Evolutionary conservation across 2,113 vertebrate genomes (phyloP).

Genomic region (Merops nubicus): DNA sequence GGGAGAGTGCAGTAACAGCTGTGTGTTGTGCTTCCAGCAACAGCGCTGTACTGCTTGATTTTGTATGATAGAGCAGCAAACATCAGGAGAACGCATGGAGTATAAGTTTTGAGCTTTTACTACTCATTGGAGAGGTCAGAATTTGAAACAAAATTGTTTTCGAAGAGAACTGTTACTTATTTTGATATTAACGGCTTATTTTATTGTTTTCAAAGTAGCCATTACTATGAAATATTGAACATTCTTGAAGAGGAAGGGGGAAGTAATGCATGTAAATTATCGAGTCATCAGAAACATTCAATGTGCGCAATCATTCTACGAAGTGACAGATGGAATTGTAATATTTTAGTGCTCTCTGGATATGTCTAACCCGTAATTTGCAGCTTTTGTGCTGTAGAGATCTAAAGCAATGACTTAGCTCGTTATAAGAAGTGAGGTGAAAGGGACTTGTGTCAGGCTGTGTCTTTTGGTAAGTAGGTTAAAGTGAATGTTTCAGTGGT

Average conservation of each 20-base stretch:
- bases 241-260: neutral
- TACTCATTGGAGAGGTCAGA: neutral
- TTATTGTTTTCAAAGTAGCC: neutral
- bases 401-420: neutral
- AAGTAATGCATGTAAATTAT: neutral
- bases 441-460: neutral
- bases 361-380: neutral
- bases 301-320: neutral
- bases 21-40: neutral
- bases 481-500: slow-evolving; percentile 1
- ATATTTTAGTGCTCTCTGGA: slow-evolving; percentile 3
- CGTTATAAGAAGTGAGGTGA: neutral
- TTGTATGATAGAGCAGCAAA: neutral
- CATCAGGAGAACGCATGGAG: neutral
- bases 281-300: neutral
- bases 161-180: neutral
- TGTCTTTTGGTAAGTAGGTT: slow-evolving; percentile 42
- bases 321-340: neutral
- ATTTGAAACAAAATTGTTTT: neutral
- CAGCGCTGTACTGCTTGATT: neutral
- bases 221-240: neutral
- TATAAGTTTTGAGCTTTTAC: neutral
- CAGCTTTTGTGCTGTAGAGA: slow-evolving; percentile 13
- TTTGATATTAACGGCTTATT: neutral
- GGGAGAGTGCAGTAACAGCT: neutral